phyloP scores from a whole-genome alignment of 2,113 vertebrate species.

The Lathamus discolor region DNA sequence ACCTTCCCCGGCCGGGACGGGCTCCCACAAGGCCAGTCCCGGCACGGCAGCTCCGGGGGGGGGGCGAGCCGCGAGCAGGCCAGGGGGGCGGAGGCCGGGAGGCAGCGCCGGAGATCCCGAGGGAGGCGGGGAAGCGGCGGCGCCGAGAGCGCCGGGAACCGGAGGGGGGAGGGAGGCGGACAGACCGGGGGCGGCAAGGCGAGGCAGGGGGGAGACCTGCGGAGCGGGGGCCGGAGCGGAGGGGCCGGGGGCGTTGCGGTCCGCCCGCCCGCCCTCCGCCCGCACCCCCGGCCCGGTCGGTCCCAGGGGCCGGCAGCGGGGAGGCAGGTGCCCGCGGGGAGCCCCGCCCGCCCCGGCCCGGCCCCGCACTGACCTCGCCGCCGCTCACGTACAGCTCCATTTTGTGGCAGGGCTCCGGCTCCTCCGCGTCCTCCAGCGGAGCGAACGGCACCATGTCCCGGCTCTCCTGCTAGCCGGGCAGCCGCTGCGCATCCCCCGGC shows the following conservation, averaged over 20 bases:
- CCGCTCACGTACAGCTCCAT: slow-evolving; percentile 87
- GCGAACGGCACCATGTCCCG: slow-evolving; percentile 80
- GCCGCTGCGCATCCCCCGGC: background rate
- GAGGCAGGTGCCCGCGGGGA: background rate
- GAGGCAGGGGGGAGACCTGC: background rate
- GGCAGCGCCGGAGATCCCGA: background rate
- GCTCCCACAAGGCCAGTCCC: background rate
- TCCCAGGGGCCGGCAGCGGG: background rate
- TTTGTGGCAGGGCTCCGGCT: slow-evolving; percentile 78
- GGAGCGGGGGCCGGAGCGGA: too few species aligned
- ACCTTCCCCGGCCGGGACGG: background rate
- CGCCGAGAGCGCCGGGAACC: background rate
- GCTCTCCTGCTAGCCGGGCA: background rate
- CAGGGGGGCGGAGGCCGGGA: background rate
- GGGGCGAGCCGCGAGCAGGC: background rate
- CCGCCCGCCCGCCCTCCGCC: background rate
- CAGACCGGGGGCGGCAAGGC: background rate
- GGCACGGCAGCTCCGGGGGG: background rate
- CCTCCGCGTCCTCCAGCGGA: slow-evolving; percentile 75
- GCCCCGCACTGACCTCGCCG: slow-evolving; percentile 49
- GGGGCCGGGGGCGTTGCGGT: background rate
- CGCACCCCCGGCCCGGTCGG: background rate
- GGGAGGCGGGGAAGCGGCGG: background rate
- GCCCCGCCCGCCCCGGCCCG: background rate
- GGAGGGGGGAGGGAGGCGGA: background rate